phyloP scores from a whole-genome alignment of 2,888 invertebrate genomes.

The Entomobrya proxima region DNA sequence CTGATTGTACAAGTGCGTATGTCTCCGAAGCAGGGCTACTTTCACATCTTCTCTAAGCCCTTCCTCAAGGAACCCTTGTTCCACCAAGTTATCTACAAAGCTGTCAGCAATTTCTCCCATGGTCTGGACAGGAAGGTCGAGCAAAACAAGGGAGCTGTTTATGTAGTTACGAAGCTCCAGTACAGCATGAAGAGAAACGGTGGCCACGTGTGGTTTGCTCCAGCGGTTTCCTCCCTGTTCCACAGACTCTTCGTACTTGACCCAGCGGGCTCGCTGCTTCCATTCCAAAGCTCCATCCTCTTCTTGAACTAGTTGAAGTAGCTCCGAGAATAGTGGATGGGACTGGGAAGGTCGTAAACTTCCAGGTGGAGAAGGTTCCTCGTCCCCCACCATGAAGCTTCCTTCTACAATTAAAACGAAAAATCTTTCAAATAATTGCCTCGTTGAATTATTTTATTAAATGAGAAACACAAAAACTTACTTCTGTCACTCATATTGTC shows the following conservation, averaged over 20 bases:
- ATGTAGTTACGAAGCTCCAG: conserved; percentile 80
- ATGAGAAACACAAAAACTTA: background rate
- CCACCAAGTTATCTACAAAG: conserved; percentile 77
- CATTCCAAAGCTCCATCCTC: conserved; percentile 36
- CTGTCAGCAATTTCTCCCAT: conserved; percentile 76
- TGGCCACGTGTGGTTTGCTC: conserved; percentile 82
- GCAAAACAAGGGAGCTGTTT: conserved; percentile 77
- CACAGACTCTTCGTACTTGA: conserved; percentile 79
- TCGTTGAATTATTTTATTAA: background rate
- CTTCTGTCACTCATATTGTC: conserved; percentile 3
- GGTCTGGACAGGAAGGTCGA: conserved; percentile 78
- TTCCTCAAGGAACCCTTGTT: conserved; percentile 64
- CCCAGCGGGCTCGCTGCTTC: conserved; percentile 76
- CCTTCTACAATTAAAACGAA: conserved; percentile 3
- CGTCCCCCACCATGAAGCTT: conserved; percentile 39
- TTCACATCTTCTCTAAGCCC: conserved; percentile 32
- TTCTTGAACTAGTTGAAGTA: background rate
- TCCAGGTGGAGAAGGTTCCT: background rate
- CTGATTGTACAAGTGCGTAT: conserved; percentile 63
- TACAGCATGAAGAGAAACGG: conserved; percentile 80
- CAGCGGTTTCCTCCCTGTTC: conserved; percentile 81
- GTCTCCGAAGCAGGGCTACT: conserved; percentile 57
- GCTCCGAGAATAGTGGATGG: conserved; percentile 38
- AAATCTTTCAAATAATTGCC: background rate
- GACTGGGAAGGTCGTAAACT: conserved; percentile 34